phyloP scores from a whole-genome alignment of 2,888 invertebrate genomes.

The Tenodera sinensis region DNA sequence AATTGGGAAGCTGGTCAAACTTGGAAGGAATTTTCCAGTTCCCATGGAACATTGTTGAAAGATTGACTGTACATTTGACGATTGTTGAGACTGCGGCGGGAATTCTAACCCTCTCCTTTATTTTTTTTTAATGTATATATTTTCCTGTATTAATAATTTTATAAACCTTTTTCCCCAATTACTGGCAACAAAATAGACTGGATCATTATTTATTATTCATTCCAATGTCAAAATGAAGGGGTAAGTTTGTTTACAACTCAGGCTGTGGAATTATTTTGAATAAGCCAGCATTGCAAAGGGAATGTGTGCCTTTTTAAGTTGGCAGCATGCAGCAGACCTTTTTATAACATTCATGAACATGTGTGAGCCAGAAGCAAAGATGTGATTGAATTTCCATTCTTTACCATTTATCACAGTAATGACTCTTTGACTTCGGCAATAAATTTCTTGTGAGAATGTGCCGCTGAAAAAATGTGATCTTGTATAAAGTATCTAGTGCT shows the following conservation, averaged over 20 bases:
- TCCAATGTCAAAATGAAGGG: background rate
- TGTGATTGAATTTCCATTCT: background rate
- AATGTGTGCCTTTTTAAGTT: background rate
- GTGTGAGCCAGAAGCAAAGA: background rate
- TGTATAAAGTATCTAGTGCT: background rate
- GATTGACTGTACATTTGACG: background rate
- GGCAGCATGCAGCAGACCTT: conserved; percentile 2
- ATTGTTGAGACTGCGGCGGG: background rate
- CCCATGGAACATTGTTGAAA: background rate
- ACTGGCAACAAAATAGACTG: background rate
- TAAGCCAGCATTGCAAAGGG: background rate
- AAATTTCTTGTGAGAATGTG: background rate
- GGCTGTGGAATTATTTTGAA: background rate
- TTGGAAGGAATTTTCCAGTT: background rate
- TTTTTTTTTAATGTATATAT: background rate
- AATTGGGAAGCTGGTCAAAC: background rate
- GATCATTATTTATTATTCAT: background rate
- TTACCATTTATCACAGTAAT: background rate
- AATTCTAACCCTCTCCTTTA: background rate
- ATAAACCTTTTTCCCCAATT: conserved; percentile 15
- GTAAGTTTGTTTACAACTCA: background rate
- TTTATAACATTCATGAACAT: background rate
- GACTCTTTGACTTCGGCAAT: background rate
- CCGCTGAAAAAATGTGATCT: background rate
- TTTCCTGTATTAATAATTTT: conserved; percentile 21